Percentiles rank a stretch among this genome's conserved stretches.
These are phyloP conservation scores for Prunella himalayana DNA, from an alignment of 2,113 vertebrate genomes.

Conservation along the genomic window DNA sequence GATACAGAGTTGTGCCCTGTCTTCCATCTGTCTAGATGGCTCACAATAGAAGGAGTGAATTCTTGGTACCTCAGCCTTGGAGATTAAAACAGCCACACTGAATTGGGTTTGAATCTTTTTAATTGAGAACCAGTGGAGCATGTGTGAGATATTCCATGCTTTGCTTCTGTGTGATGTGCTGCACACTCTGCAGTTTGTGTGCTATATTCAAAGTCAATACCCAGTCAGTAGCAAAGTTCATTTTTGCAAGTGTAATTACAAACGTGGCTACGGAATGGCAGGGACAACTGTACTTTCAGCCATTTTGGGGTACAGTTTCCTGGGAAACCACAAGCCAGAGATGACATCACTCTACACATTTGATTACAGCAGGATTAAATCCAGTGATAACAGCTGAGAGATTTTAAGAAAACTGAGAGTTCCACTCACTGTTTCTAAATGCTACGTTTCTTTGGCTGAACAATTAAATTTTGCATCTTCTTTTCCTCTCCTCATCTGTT, in stretches of 20 bases:
- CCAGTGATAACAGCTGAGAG: background rate
- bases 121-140: slow-evolving; percentile 37
- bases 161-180: background rate
- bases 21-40: slow-evolving; percentile 11
- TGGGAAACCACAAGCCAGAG: background rate
- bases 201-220: background rate
- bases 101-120: slow-evolving; percentile 15
- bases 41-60: background rate
- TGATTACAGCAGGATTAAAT: background rate
- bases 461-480: background rate
- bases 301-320: background rate
- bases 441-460: background rate
- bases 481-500: background rate
- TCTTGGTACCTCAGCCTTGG: background rate
- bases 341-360: rapidly evolving
- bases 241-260: background rate
- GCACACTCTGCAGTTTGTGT: background rate
- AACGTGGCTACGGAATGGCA: background rate
- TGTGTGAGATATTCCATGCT: background rate
- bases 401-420: background rate
- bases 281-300: background rate
- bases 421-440: background rate
- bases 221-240: background rate
- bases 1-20: background rate
- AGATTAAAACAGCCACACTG: slow-evolving; percentile 19